Evolutionary conservation across 2,888 invertebrate species (phyloP).

Genomic region (Branchellion lobata): DNA sequence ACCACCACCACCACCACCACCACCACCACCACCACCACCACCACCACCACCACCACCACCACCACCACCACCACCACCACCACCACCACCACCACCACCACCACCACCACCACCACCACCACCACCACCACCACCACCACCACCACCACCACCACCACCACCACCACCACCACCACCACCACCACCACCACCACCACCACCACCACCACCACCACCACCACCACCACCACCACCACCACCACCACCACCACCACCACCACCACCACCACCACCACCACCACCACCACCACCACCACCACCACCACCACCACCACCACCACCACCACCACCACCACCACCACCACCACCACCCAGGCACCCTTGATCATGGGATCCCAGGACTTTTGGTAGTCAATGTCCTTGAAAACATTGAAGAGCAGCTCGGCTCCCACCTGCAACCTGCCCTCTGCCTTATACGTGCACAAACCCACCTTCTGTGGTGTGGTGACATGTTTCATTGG

Average conservation of each 20-base stretch:
- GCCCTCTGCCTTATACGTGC: slow-evolving; percentile 33
- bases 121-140: slow-evolving; percentile 21
- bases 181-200: slow-evolving; percentile 13
- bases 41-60: slow-evolving; percentile 14
- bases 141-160: slow-evolving; percentile 34
- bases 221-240: slow-evolving; percentile 16
- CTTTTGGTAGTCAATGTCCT: slow-evolving; percentile 38
- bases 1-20: slow-evolving; percentile 14
- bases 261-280: slow-evolving; percentile 36
- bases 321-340: not conserved
- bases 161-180: slow-evolving; percentile 11
- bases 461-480: slow-evolving; percentile 10
- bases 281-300: slow-evolving; percentile 28
- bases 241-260: slow-evolving; percentile 28
- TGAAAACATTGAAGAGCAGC: slow-evolving; percentile 25
- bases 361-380: slow-evolving; percentile 36
- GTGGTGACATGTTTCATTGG: too few relatives aligned
- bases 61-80: too few relatives aligned
- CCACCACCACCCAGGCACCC: slow-evolving; percentile 37
- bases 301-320: slow-evolving; percentile 23
- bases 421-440: not conserved
- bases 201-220: slow-evolving; percentile 20
- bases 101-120: slow-evolving; percentile 17
- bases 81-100: slow-evolving; percentile 14
- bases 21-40: slow-evolving; percentile 14